phyloP scores from a whole-genome alignment of 30 jellyfish, hydroid and myxozoan species.

The Hydractinia symbiolongicarpus region DNA sequence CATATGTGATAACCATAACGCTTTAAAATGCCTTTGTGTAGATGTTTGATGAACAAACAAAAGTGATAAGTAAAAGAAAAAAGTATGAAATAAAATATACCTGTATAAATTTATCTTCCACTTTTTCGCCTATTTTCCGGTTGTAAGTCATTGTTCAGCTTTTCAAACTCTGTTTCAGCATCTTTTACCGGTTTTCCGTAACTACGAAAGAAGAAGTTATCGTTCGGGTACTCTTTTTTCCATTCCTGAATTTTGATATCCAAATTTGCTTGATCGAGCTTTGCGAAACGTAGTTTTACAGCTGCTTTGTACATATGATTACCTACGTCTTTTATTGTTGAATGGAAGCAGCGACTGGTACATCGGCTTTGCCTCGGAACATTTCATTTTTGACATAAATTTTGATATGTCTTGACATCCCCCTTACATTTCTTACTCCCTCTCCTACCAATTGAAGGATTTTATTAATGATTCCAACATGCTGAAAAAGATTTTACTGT shows the following conservation, averaged over 20 bases:
- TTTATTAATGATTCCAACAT: slow-evolving; percentile 14
- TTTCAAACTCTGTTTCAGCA: neutral
- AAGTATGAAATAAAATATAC: too few species aligned
- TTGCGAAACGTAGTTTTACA: slow-evolving; percentile 20
- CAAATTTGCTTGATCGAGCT: slow-evolving; percentile 23
- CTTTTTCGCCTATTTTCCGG: neutral
- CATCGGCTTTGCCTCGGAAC: neutral
- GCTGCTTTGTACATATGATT: slow-evolving; percentile 18
- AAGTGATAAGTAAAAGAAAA: too few species aligned
- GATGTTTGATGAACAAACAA: neutral
- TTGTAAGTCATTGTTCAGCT: neutral
- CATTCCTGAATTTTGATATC: slow-evolving; percentile 17
- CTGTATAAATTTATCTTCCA: too few species aligned
- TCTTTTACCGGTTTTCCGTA: neutral
- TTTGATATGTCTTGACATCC: slow-evolving; percentile 2
- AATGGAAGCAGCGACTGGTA: slow-evolving; percentile 6
- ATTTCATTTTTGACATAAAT: slow-evolving; percentile 12
- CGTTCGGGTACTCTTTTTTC: slow-evolving; percentile 18
- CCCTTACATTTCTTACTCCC: neutral
- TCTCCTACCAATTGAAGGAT: slow-evolving; percentile 18
- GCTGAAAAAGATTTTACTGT: neutral
- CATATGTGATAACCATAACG: neutral
- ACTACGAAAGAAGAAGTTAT: slow-evolving; percentile 14
- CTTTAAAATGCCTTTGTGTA: neutral
- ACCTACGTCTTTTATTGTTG: slow-evolving; percentile 13